Conservation (phyloP, 2,797 vertebrate genomes). For the Aeoliscus strigatus region DNA sequence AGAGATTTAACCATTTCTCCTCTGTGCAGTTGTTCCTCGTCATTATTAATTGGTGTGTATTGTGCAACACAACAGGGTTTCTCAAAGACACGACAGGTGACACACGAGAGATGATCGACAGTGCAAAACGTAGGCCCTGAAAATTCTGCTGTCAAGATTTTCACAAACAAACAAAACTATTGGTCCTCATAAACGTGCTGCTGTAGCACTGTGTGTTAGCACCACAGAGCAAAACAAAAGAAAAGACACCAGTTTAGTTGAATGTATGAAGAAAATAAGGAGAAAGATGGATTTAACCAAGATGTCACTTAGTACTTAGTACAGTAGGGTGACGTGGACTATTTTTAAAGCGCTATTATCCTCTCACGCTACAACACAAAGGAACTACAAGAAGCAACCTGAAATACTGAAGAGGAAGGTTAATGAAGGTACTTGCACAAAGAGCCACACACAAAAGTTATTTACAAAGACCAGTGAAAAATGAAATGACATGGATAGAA, state of each 20-base stretch:
- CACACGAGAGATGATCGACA: conserved; percentile 50
- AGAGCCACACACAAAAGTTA: conserved; percentile 38
- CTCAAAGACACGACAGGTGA: conserved; percentile 53
- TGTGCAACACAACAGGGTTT: conserved; percentile 62
- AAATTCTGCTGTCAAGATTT: conserved; percentile 33
- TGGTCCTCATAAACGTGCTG: conserved; percentile 14
- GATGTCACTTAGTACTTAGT: no score
- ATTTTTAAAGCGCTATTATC: conserved; percentile 37
- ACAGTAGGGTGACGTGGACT: conserved; percentile 13
- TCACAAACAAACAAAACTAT: no score
- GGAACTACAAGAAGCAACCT: conserved; percentile 13
- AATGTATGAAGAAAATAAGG: conserved; percentile 17
- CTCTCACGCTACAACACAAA: conserved; percentile 8
- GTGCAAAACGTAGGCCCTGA: conserved; percentile 31
- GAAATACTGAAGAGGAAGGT: conserved; percentile 30
- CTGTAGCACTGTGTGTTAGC: conserved; percentile 24
- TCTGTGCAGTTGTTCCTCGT: conserved; percentile 62
- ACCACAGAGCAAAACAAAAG: conserved; percentile 28
- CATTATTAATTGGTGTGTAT: conserved; percentile 72
- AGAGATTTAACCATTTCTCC: conserved; percentile 46
- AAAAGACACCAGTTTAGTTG: conserved; percentile 12
- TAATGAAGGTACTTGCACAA: conserved; percentile 47
- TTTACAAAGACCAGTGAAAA: conserved; percentile 53
- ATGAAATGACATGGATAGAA: conserved; percentile 34
- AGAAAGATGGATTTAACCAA: conserved; percentile 19